Percentiles rank a stretch among this genome's conserved stretches.
Conservation (phyloP, 1,140 invertebrate genomes). For the Antheraea mylitta region DNA sequence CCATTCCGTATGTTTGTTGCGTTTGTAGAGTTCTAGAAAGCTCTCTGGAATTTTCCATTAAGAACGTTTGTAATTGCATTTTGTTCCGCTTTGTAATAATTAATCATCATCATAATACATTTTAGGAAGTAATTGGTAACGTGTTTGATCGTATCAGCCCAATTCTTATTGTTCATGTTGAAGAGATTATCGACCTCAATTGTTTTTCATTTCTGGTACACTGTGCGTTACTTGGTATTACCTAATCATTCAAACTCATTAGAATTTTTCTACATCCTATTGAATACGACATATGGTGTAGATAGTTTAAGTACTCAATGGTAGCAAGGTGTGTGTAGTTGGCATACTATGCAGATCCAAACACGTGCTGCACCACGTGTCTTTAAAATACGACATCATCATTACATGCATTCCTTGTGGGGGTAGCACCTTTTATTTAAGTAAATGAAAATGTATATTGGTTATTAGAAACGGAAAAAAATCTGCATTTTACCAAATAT, state of each 20-base stretch:
- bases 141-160: neutral
- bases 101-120: too few species aligned
- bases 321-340: constrained; percentile 25
- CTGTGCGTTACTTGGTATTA: too few species aligned
- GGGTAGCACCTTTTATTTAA: too few species aligned
- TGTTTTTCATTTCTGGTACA: too few species aligned
- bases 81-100: constrained; percentile 23
- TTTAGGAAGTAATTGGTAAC: too few species aligned
- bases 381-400: neutral
- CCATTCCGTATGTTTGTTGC: constrained; percentile 31
- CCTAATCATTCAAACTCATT: too few species aligned
- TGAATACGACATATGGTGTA: too few species aligned
- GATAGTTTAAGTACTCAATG: constrained; percentile 26
- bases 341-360: constrained; percentile 18
- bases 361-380: constrained; percentile 26
- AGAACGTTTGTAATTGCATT: constrained; percentile 10
- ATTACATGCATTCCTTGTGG: too few species aligned
- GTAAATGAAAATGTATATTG: too few species aligned
- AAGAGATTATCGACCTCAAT: neutral
- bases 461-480: too few species aligned
- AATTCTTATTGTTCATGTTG: constrained; percentile 4
- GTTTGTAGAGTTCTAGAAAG: constrained; percentile 53
- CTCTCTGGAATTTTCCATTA: constrained; percentile 50
- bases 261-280: too few species aligned
- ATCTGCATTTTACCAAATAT: too few species aligned